These are phyloP conservation scores for Ceratina calcarata DNA, from an alignment of 1,140 invertebrate genomes.

Conservation along the genomic window DNA sequence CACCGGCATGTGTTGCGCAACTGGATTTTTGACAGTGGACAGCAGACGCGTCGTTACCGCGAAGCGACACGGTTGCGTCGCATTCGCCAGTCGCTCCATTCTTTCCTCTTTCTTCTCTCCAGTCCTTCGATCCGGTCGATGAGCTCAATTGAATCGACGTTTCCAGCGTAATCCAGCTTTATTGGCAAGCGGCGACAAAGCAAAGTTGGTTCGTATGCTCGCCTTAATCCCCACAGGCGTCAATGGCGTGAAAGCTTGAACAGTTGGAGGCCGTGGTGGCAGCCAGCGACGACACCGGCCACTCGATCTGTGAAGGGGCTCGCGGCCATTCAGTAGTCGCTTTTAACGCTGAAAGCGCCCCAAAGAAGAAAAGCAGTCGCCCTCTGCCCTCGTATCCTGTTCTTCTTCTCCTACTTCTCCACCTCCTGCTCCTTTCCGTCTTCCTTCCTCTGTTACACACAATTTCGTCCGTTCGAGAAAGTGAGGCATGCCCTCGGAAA, in stretches of 20 bases:
- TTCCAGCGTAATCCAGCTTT: constrained; percentile 50
- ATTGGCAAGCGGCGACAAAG: constrained; percentile 44
- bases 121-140: constrained; percentile 23
- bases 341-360: constrained; percentile 57
- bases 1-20: neutral
- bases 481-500: constrained; percentile 36
- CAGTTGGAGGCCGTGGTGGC: constrained; percentile 33
- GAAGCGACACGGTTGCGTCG: neutral
- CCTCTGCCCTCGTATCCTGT: neutral
- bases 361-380: constrained; percentile 50
- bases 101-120: neutral
- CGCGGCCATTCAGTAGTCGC: constrained; percentile 59
- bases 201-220: constrained; percentile 42
- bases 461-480: constrained; percentile 4
- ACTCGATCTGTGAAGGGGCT: constrained; percentile 52
- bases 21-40: neutral
- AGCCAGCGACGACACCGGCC: constrained; percentile 25
- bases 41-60: neutral
- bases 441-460: too few relatives aligned
- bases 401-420: neutral
- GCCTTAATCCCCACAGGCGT: constrained; percentile 52
- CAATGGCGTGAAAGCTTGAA: constrained; percentile 62
- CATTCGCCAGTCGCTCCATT: neutral
- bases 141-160: constrained; percentile 43
- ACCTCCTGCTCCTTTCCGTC: neutral